Base-by-base conservation (phyloP, 2,888 invertebrate genomes). In the Cepaea hortensis region DNA sequence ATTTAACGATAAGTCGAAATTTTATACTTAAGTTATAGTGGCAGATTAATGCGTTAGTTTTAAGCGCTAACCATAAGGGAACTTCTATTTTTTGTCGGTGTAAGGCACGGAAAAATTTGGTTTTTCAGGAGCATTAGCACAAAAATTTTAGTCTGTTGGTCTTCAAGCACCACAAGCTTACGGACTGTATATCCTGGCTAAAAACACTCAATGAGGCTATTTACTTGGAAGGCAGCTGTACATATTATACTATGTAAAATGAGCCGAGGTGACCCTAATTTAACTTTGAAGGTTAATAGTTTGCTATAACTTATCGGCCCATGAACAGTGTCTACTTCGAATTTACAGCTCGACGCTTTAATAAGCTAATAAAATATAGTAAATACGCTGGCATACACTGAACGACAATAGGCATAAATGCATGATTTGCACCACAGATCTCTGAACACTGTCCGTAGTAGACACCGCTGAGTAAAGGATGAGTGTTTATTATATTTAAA, bases 361-460 rank as follows among this genome's bases (percentile, higher is more conserved):
- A 35, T 35, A 35, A 35, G 35, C 35, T 35, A 35, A 35, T 35
- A 35, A 35, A 35, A 35, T 35, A 35, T 1, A 35, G 35, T 35
- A 35, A 1, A 35, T 35, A 35, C 35, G 35, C 35, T 35, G 35
- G 35, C 35, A 70, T n/a, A 2, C 70, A 18, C 87, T 93, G 93
- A 79, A 93, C 84, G 81, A 88, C 90, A 95, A 97, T 96, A 65
- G 96, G 97, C 95, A 97, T 97, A 96, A 97, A 97, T 87, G 96
- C 96, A 94, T 97, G 97, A 94, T 97, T 97, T 85, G 96, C 96
- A 0, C 97, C 97, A 95, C 97, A 97, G 95, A 97, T 97, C 96
- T 97, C 97, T 91, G 97, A 97, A 94, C 97, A 97, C 96, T 97
- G 85, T 2, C 85, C 85, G 46, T 85, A 85, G 48, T 61, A 81